Evolutionary conservation across 2,113 vertebrate species (phyloP).

Genomic region (Myodes glareolus): DNA sequence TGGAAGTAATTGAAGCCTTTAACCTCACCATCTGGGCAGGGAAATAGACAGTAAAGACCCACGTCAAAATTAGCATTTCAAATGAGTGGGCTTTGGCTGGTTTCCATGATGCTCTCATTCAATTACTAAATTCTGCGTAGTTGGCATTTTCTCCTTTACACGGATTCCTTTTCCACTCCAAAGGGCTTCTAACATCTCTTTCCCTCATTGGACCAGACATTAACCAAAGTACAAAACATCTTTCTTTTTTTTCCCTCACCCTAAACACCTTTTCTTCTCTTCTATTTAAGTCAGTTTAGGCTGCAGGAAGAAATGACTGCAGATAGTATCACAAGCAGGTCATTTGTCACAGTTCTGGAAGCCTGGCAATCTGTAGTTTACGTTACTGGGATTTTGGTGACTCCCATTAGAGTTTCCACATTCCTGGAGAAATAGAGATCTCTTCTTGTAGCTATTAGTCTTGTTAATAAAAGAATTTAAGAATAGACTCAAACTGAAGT

Average conservation of each 20-base stretch:
- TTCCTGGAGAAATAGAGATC: neutral
- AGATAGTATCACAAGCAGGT: neutral
- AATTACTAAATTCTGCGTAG: neutral
- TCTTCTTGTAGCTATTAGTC: neutral
- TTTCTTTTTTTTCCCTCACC: neutral
- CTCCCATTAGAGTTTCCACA: no score
- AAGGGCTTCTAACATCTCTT: neutral
- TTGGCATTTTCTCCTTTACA: neutral
- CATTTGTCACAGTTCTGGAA: neutral
- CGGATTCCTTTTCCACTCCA: neutral
- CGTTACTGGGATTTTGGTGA: neutral
- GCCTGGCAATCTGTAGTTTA: neutral
- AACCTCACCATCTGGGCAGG: neutral
- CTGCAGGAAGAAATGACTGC: neutral
- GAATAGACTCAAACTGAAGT: neutral
- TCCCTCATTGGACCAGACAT: neutral
- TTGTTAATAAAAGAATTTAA: neutral
- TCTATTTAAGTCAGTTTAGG: neutral
- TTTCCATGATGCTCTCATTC: neutral
- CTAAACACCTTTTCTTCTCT: neutral
- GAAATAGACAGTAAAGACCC: neutral
- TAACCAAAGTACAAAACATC: neutral
- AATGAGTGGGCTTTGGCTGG: neutral
- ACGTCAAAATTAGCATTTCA: neutral
- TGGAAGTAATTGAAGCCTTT: neutral